These are phyloP conservation scores for Muscidifurax raptorellus DNA, from an alignment of 1,140 invertebrate species.

Conservation along the genomic window DNA sequence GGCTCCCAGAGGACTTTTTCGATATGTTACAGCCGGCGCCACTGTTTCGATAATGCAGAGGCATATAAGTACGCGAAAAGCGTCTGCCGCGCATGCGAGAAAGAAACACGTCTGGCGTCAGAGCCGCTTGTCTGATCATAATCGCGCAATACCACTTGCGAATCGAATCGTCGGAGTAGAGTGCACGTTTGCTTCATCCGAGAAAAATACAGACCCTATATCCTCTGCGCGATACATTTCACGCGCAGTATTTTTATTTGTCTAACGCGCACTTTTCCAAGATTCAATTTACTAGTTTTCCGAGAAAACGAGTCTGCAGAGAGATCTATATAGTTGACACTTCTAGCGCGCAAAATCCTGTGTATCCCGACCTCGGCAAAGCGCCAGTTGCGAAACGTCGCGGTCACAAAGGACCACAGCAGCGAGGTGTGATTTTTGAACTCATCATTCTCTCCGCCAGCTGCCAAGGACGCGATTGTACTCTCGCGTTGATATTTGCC, in stretches of 20 bases:
- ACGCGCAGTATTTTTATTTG: not conserved
- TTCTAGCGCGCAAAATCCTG: not conserved
- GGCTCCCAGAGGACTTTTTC: constrained; percentile 22
- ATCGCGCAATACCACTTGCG: constrained; percentile 4
- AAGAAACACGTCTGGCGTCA: not conserved
- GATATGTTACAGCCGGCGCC: not conserved
- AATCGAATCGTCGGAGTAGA: not conserved
- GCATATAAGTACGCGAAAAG: not conserved
- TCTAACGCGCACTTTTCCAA: too few species aligned
- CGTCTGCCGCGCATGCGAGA: not conserved
- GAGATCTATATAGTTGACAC: not conserved
- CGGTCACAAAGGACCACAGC: too few species aligned
- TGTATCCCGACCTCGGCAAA: not conserved
- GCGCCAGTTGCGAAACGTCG: not conserved
- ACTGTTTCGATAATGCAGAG: not conserved
- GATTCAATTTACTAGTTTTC: not conserved
- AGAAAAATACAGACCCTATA: not conserved
- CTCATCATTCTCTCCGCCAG: not conserved
- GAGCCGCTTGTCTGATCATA: not conserved
- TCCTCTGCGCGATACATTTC: too few species aligned
- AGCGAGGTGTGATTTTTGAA: not conserved
- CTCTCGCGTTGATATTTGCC: not conserved
- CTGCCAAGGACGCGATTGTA: not conserved
- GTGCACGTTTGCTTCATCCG: not conserved
- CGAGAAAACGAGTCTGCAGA: not conserved